A percentile compares a stretch with the other conserved stretches of the same genome.
Evolutionary conservation across 2,888 invertebrate genomes (phyloP).

Genomic region (Hyposoter dolosus): DNA sequence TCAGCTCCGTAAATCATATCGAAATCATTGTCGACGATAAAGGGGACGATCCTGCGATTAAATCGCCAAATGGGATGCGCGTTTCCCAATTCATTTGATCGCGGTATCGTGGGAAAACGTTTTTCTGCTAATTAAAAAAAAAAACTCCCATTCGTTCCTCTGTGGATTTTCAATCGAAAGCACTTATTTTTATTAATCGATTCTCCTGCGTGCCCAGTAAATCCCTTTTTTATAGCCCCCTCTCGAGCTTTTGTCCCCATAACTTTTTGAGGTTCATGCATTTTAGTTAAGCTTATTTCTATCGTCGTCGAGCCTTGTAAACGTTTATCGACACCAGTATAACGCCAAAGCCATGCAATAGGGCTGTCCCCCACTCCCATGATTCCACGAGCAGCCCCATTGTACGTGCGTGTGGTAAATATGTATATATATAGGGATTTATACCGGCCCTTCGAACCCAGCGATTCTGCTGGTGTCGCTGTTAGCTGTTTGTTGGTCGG

Average conservation of each 20-base stretch:
- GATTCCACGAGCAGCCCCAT: conserved; percentile 25
- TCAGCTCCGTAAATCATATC: conserved; percentile 54
- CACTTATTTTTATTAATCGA: conserved; percentile 41
- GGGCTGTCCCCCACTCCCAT: conserved; percentile 24
- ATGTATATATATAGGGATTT: conserved; percentile 27
- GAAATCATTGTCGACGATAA: conserved; percentile 47
- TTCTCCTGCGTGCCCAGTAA: background rate
- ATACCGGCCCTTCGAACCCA: conserved; percentile 1
- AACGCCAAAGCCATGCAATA: conserved; percentile 27
- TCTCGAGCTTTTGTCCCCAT: background rate
- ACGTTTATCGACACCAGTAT: conserved; percentile 24
- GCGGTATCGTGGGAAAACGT: background rate
- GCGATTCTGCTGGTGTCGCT: conserved; percentile 49
- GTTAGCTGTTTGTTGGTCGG: conserved; percentile 67
- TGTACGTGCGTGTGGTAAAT: background rate
- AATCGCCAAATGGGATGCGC: conserved; percentile 17
- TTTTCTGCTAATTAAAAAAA: conserved; percentile 38
- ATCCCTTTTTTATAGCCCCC: background rate
- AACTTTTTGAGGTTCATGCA: conserved; percentile 18
- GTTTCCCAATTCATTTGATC: conserved; percentile 4
- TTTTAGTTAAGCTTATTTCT: conserved; percentile 20
- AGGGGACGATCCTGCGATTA: conserved; percentile 52
- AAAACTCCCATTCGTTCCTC: background rate
- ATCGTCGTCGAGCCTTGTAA: conserved; percentile 3
- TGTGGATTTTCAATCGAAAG: background rate